Evolutionary conservation across 2,888 invertebrate species (phyloP), one percentile per base, ranked within the genome.

Genomic region (Pherbina coryleti): DNA sequence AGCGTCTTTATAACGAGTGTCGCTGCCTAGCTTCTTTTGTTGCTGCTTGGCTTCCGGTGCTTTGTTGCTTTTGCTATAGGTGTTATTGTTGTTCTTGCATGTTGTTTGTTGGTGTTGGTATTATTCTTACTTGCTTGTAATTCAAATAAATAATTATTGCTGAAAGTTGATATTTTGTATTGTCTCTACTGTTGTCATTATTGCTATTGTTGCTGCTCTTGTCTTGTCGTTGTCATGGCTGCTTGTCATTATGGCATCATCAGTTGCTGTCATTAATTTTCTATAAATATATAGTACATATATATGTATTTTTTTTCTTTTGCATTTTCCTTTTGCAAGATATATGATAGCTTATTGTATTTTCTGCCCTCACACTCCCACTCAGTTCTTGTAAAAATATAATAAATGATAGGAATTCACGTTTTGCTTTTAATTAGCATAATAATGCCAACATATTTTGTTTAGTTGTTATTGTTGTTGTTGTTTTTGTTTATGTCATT

Each of bases 381-480:
- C 31, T 1, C 14, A 1, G 2, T 11, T 11, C 14, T 44, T 11
- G 44, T 44, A 44, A 44, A 44, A 44, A 44, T 14, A 44, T 44
- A 44, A 44, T 44, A 22, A 28, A 25, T 11, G 44, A 44, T 60
- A 60, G 28, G 57, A 28, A 25, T 60, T 60, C 57, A 60, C 57
- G 57, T 25, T 60, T 60, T 60, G 11, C 57, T 60, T 60, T 60
- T 60, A 60, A 60, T 60, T 60, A 60, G 28, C 57, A 60, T 60
- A 22, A 60, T 14, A 60, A 60, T 60, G 57, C 2, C 57, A 60
- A 28, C 25, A 22, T 60, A 60, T 60, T 60, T 22, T 44, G 44
- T 44, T 60, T 19, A n/a, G 55, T 8, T n/a, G 8, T 22, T 55
- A 19, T 55, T 55, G 55, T 55, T 55, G 55, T 55, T 55, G 19